These are phyloP conservation scores for Talpa occidentalis DNA, from an alignment of 2,113 vertebrate species.

Conservation along the genomic window DNA sequence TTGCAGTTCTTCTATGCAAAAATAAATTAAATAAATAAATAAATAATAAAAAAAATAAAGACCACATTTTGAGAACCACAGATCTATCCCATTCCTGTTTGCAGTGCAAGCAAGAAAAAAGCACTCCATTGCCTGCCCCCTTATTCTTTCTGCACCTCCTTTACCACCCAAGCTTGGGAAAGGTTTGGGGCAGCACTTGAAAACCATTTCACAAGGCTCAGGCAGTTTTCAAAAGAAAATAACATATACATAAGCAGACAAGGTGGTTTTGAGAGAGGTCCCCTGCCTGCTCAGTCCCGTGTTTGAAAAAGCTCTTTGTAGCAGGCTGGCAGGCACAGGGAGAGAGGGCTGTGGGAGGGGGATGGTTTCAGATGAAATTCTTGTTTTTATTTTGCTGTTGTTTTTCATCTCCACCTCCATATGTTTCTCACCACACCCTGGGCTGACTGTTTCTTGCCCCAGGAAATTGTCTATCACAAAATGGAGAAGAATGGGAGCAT, in stretches of 20 bases:
- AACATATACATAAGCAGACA: conserved; percentile 51
- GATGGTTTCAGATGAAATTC: neutral
- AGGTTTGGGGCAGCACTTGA: neutral
- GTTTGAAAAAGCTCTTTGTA: conserved; percentile 71
- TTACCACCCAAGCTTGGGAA: neutral
- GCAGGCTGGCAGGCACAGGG: neutral
- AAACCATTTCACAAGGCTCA: neutral
- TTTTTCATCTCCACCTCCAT: conserved; percentile 56
- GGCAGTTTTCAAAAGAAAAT: conserved; percentile 53
- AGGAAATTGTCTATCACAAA: conserved; percentile 50
- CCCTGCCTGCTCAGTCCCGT: neutral
- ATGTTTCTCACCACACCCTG: conserved; percentile 64
- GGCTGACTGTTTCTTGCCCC: conserved; percentile 11
- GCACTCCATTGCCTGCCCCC: neutral
- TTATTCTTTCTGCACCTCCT: neutral
- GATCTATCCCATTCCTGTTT: neutral
- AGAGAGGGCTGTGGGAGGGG: neutral
- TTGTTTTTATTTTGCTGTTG: conserved; percentile 57
- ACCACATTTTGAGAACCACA: neutral
- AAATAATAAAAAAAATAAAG: no score
- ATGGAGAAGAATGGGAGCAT: conserved; percentile 18
- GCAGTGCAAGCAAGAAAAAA: neutral
- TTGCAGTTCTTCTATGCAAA: no score
- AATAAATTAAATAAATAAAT: no score
- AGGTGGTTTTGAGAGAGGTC: neutral